Conservation (phyloP, 2,113 vertebrate species). For the Entomyzon cyanotis region DNA sequence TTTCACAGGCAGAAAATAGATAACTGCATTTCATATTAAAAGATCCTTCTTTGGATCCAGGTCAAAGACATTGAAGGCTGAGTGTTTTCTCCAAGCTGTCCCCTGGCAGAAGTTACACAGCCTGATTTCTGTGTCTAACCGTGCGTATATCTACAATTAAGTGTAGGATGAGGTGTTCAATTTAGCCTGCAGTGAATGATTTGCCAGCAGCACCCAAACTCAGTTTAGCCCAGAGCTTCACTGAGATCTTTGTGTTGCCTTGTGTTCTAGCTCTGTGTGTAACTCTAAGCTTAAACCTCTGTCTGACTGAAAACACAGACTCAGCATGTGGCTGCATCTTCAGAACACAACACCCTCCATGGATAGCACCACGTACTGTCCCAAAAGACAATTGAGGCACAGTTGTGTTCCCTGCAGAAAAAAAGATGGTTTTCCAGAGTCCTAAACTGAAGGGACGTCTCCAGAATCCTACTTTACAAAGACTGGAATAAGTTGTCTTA, state of each 20-base stretch:
- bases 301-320: not conserved
- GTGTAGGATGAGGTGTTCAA: not conserved
- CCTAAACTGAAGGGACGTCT: not conserved
- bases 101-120: not conserved
- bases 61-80: not conserved
- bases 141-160: not conserved
- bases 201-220: not conserved
- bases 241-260: not conserved
- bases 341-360: not conserved
- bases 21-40: not conserved
- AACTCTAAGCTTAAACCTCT: not conserved
- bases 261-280: not conserved
- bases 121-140: not conserved
- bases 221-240: not conserved
- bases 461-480: not conserved
- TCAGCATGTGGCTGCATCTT: fast-evolving
- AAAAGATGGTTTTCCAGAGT: not conserved
- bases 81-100: not conserved
- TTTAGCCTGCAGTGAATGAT: not conserved
- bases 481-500: not conserved
- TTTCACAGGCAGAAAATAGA: not conserved
- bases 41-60: not conserved
- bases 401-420: not conserved
- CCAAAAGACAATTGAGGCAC: not conserved
- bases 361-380: fast-evolving